Percentiles rank a stretch among this genome's conserved stretches.
Evolutionary conservation across 2,888 invertebrate species (phyloP).

Genomic region (Ichneumon xanthorius): DNA sequence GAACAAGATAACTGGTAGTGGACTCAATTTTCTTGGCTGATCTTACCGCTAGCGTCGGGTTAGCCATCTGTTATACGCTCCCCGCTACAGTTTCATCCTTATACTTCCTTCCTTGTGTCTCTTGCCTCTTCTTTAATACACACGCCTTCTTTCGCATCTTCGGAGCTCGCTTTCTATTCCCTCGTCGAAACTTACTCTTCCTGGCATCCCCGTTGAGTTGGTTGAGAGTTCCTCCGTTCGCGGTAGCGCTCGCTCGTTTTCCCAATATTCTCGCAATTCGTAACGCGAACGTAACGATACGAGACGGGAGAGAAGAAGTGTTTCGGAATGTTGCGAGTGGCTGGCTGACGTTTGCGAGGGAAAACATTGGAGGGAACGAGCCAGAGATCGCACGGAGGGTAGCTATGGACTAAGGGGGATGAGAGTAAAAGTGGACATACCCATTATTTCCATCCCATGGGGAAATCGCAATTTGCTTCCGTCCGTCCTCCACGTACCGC

Average conservation of each 20-base stretch:
- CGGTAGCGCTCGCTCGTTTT: slow-evolving; percentile 58
- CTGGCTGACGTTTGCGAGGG: slow-evolving; percentile 30
- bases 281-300: slow-evolving; percentile 65
- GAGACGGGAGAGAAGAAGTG: slow-evolving; percentile 49
- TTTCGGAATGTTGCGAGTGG: slow-evolving; percentile 28
- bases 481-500: slow-evolving; percentile 43
- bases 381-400: slow-evolving; percentile 26
- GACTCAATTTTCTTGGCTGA: slow-evolving; percentile 69
- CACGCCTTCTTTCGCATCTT: slow-evolving; percentile 10
- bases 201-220: slow-evolving; percentile 52
- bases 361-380: slow-evolving; percentile 20
- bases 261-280: slow-evolving; percentile 73
- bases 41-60: slow-evolving; percentile 49
- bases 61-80: slow-evolving; percentile 68
- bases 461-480: slow-evolving; percentile 71
- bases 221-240: background rate
- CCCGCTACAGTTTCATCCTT: slow-evolving; percentile 31
- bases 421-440: slow-evolving; percentile 45
- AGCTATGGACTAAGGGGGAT: slow-evolving; percentile 6
- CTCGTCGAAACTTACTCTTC: slow-evolving; percentile 47
- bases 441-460: slow-evolving; percentile 46
- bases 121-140: slow-evolving; percentile 60
- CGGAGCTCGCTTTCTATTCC: slow-evolving; percentile 48
- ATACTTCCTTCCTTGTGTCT: slow-evolving; percentile 23
- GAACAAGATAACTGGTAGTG: slow-evolving; percentile 37